These are phyloP conservation scores for Tenthredo amoena DNA, from an alignment of 2,888 invertebrate genomes.

Conservation along the genomic window DNA sequence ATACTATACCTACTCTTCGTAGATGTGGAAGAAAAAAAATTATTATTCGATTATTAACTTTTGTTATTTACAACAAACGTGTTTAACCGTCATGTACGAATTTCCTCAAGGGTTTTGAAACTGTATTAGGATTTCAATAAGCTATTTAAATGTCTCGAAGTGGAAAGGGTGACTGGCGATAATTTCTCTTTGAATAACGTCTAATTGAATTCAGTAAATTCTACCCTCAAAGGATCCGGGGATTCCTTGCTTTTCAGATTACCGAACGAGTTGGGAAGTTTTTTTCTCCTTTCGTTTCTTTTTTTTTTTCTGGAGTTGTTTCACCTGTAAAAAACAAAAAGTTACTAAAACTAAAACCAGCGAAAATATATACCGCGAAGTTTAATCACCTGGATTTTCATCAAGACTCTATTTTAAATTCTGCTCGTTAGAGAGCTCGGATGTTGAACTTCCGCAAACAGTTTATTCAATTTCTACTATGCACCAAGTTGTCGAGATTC, in stretches of 20 bases:
- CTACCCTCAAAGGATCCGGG: neutral
- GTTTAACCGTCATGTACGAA: neutral
- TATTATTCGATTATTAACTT: neutral
- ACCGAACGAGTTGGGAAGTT: neutral
- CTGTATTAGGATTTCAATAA: neutral
- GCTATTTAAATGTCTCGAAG: neutral
- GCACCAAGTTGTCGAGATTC: neutral
- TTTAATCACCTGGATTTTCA: neutral
- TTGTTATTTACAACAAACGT: neutral
- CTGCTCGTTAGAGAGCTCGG: neutral
- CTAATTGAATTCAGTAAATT: neutral
- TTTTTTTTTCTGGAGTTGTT: neutral
- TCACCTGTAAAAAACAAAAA: neutral
- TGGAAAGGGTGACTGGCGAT: neutral
- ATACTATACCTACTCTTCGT: no score
- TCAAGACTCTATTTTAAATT: neutral
- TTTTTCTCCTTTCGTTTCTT: neutral
- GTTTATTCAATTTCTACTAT: conserved; percentile 8
- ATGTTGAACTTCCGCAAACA: neutral
- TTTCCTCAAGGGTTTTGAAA: neutral
- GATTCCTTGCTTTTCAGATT: neutral
- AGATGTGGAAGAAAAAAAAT: no score
- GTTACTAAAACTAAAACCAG: neutral
- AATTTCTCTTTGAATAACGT: neutral
- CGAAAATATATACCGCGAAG: no score